Evolutionary conservation across 2,888 invertebrate species (phyloP).

Genomic region (Philopedon plagiatum): DNA sequence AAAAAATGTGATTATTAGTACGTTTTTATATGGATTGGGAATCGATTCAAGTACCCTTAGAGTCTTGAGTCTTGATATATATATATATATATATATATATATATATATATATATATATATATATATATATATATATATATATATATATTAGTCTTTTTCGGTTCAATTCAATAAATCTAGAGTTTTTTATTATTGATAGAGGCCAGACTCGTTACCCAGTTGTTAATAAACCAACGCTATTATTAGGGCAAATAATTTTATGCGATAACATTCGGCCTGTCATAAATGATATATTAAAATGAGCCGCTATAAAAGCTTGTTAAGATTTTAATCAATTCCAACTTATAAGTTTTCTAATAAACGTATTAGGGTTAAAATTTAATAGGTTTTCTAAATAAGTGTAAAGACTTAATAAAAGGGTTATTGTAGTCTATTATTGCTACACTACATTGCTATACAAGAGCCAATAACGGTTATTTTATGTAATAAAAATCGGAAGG

Average conservation of each 20-base stretch:
- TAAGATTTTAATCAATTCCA: constrained; percentile 42
- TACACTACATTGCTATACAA: no score
- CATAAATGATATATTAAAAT: constrained; percentile 40
- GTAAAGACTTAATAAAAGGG: background rate
- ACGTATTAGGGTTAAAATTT: constrained; percentile 2
- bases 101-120: no score
- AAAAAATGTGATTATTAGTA: no score
- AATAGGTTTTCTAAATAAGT: constrained; percentile 1
- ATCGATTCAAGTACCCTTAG: no score
- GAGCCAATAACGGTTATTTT: no score
- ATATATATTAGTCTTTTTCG: no score
- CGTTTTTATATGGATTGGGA: no score
- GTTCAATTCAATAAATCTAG: background rate
- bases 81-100: no score
- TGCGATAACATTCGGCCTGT: constrained; percentile 16
- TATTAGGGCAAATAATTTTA: constrained; percentile 5
- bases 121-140: no score
- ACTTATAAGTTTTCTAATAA: constrained; percentile 31
- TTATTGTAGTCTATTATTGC: background rate
- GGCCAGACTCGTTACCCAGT: background rate
- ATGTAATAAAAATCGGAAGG: no score
- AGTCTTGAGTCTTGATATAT: no score
- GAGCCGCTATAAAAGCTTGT: constrained; percentile 34
- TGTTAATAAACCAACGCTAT: constrained; percentile 5
- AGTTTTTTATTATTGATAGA: background rate